phyloP scores from a whole-genome alignment of 1,140 invertebrate species.

The Lethocerus indicus region DNA sequence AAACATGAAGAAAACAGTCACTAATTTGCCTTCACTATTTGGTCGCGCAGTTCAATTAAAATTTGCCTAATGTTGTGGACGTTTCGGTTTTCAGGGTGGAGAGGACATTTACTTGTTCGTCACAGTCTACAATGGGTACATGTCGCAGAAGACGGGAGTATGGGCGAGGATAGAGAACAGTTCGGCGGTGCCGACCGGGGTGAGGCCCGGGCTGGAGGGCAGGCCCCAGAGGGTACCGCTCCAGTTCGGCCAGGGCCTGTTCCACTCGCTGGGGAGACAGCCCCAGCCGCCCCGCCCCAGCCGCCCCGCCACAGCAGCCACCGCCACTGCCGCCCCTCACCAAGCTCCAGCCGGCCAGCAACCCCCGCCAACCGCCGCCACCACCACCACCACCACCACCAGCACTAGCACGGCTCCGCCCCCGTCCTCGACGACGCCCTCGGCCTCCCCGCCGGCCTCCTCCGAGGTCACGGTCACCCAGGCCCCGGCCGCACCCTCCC shows the following conservation, averaged over 20 bases:
- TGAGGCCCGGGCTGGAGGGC: neutral
- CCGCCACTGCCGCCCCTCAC: neutral
- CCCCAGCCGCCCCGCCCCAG: constrained; percentile 9
- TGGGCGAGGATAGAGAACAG: constrained; percentile 38
- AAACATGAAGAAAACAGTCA: too few relatives aligned
- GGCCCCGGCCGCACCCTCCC: constrained; percentile 10
- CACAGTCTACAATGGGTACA: constrained; percentile 44
- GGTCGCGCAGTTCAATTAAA: too few relatives aligned
- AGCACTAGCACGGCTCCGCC: constrained; percentile 10
- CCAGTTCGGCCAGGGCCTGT: constrained; percentile 20
- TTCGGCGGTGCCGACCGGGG: constrained; percentile 9
- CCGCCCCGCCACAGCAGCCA: constrained; percentile 7
- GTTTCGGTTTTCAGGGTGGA: constrained; percentile 39
- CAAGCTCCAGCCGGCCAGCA: constrained; percentile 8
- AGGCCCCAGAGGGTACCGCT: constrained; percentile 13
- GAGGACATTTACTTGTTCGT: constrained; percentile 50
- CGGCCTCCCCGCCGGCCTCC: constrained; percentile 6
- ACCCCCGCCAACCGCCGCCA: neutral
- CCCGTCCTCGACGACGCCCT: neutral
- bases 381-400: neutral
- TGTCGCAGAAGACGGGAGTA: constrained; percentile 51
- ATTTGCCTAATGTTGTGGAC: too few relatives aligned
- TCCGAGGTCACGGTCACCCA: neutral
- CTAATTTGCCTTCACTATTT: too few relatives aligned
- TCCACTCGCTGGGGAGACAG: constrained; percentile 18